Conservation (phyloP, 2,113 vertebrate genomes). For the Proteles cristata region DNA sequence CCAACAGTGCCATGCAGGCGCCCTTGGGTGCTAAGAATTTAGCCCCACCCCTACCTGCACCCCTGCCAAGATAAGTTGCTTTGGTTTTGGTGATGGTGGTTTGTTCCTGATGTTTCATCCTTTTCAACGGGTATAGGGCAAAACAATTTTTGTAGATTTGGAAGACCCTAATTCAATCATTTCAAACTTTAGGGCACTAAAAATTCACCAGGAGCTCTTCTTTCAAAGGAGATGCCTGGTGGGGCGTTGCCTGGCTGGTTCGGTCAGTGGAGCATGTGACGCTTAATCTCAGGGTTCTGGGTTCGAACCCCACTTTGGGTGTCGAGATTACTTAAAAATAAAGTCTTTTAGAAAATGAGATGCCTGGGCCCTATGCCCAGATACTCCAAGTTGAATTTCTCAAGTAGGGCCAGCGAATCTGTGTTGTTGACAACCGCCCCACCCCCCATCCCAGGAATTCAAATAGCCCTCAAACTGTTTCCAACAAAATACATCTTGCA, state of each 20-base stretch:
- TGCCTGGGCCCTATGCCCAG: neutral
- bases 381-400: constrained; percentile 48
- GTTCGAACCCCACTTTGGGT: neutral
- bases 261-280: neutral
- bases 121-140: neutral
- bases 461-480: constrained; percentile 13
- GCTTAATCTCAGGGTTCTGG: neutral
- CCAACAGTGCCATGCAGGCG: no score
- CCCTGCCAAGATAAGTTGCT: neutral
- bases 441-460: neutral
- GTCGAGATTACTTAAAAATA: neutral
- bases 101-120: neutral
- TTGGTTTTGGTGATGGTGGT: neutral
- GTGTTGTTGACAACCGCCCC: neutral
- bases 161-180: constrained; percentile 13
- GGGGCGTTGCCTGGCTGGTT: neutral
- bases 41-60: neutral
- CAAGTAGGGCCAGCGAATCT: neutral
- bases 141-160: neutral
- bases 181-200: neutral
- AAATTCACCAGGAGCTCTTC: neutral
- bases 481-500: neutral
- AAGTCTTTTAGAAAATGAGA: neutral
- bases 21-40: neutral
- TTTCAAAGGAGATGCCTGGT: neutral